Conservation (phyloP, 2,888 invertebrate genomes). For the Calliscelio sp. region DNA sequence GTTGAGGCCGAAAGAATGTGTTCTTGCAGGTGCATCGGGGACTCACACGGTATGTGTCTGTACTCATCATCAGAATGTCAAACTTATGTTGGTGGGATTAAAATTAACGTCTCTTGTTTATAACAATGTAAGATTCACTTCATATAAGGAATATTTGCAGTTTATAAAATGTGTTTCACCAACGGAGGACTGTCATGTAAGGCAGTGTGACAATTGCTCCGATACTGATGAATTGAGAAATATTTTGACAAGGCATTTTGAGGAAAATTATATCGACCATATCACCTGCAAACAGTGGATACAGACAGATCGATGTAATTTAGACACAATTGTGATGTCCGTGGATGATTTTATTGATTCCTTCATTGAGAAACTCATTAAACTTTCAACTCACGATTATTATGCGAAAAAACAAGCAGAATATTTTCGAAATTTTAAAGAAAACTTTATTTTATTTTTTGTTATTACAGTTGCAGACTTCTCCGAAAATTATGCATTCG, state of each 20-base stretch:
- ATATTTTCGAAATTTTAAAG: conserved; percentile 19
- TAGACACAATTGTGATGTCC: conserved; percentile 7
- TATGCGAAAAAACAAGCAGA: conserved; percentile 21
- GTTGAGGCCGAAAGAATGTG: conserved; percentile 15
- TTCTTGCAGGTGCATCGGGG: conserved; percentile 35
- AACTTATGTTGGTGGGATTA: conserved; percentile 38
- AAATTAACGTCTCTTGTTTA: background rate
- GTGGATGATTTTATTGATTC: conserved; percentile 5
- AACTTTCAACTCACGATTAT: conserved; percentile 27
- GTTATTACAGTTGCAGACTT: conserved; percentile 17
- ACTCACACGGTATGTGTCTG: conserved; percentile 60
- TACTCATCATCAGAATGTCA: conserved; percentile 56
- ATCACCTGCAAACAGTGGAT: conserved; percentile 23
- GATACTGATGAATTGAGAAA: background rate
- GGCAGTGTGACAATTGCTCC: background rate
- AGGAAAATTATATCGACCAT: conserved; percentile 5
- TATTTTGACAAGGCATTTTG: conserved; percentile 5
- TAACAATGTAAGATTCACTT: background rate
- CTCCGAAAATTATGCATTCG: conserved; percentile 17
- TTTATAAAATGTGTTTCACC: background rate
- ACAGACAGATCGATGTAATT: background rate
- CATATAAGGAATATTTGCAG: conserved; percentile 6
- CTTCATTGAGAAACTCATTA: conserved; percentile 12
- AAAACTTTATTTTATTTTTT: background rate
- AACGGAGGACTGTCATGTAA: conserved; percentile 14